These are phyloP conservation scores for Drosophila monieri DNA, from an alignment of 2,888 invertebrate genomes.

Conservation along the genomic window DNA sequence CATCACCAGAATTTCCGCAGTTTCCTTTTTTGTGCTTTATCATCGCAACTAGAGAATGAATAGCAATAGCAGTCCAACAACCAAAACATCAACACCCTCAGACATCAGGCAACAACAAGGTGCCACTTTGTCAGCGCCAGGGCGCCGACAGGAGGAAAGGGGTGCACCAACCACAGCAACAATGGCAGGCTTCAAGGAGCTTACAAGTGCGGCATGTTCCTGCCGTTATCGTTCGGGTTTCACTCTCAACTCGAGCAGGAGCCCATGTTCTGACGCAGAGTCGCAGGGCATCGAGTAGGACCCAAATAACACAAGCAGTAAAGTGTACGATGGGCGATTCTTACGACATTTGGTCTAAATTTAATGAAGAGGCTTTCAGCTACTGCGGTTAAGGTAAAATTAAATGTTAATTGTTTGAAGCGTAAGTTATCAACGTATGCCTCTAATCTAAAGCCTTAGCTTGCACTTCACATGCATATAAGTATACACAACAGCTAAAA, in stretches of 20 bases:
- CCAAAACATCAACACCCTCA: conserved; percentile 53
- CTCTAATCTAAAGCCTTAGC: no score
- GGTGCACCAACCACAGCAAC: conserved; percentile 36
- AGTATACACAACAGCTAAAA: no score
- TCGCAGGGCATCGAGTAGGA: conserved; percentile 11
- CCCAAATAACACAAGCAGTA: conserved; percentile 15
- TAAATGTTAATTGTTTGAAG: no score
- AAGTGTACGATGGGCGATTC: conserved; percentile 12
- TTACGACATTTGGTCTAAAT: background rate
- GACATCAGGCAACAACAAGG: conserved; percentile 42
- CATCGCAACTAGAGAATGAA: conserved; percentile 79
- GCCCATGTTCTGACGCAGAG: conserved; percentile 2
- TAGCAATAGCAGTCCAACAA: conserved; percentile 63
- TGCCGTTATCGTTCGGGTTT: conserved; percentile 77
- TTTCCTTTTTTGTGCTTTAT: conserved; percentile 76
- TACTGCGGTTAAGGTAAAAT: no score
- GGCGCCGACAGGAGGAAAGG: no score
- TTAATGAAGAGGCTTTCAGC: no score
- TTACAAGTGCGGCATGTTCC: conserved; percentile 79
- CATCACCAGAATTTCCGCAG: conserved; percentile 79
- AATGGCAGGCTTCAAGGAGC: conserved; percentile 69
- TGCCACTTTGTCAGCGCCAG: conserved; percentile 62
- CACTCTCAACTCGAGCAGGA: conserved; percentile 61
- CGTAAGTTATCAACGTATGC: no score
- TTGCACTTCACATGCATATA: no score